A percentile compares a stretch with the other conserved stretches of the same genome.
These are phyloP conservation scores for Rynchops niger DNA, from an alignment of 2,113 vertebrate species.

Conservation along the genomic window DNA sequence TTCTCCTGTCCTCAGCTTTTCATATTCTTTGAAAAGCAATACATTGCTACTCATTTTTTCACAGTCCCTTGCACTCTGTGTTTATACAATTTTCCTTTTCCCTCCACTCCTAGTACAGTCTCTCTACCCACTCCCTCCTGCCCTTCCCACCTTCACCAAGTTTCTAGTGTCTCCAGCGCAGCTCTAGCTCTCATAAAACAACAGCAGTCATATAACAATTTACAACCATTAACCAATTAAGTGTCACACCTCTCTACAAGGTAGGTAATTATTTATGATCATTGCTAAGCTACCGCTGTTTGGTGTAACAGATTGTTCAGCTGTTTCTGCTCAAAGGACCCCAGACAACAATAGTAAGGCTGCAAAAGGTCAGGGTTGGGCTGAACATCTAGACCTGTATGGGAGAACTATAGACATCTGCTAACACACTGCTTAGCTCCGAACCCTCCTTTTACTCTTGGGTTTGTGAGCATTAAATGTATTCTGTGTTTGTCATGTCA, in stretches of 20 bases:
- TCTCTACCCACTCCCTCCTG: not conserved
- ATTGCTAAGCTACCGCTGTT: not conserved
- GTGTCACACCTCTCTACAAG: not conserved
- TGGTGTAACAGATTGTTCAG: slow-evolving; percentile 3
- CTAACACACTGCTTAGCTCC: not conserved
- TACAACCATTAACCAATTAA: not conserved
- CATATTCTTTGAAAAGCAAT: not conserved
- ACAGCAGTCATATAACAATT: not conserved
- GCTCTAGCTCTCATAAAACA: not conserved
- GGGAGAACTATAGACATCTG: not conserved
- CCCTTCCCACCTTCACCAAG: not conserved
- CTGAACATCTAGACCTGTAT: not conserved
- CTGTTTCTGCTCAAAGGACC: not conserved
- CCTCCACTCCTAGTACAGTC: not conserved
- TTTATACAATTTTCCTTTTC: not conserved
- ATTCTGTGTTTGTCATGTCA: not conserved
- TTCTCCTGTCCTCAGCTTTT: not conserved
- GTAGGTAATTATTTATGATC: not conserved
- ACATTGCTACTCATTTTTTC: not conserved
- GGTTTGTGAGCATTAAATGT: not conserved
- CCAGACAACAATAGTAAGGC: not conserved
- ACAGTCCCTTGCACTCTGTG: not conserved
- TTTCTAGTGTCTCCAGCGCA: not conserved
- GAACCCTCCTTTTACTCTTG: not conserved
- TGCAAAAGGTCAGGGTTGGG: not conserved